These are phyloP conservation scores for Strix uralensis DNA, from an alignment of 2,113 vertebrate species.

Conservation along the genomic window DNA sequence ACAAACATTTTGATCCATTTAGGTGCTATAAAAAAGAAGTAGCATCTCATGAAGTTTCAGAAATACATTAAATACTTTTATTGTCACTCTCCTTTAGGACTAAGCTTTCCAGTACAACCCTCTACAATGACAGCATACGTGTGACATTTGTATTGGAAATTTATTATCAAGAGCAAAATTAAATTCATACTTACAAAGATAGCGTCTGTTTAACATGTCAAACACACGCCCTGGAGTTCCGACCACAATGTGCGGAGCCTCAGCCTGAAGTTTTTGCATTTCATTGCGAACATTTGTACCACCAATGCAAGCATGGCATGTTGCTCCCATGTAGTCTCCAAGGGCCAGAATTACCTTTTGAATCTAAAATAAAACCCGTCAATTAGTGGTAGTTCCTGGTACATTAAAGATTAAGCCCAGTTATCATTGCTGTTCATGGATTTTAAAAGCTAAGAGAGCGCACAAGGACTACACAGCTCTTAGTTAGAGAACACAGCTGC, in stretches of 20 bases:
- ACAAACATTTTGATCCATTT: conserved; percentile 99
- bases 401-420: not conserved
- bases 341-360: conserved; percentile 89
- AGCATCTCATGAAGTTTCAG: not conserved
- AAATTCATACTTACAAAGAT: conserved; percentile 80
- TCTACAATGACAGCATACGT: not conserved
- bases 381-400: not conserved
- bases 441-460: not conserved
- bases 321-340: conserved; percentile 90
- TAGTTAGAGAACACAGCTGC: not conserved
- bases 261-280: conserved; percentile 88
- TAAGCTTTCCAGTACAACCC: not conserved
- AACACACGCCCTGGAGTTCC: conserved; percentile 89
- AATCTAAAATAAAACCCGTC: conserved; percentile 70
- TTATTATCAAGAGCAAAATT: not conserved
- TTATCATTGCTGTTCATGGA: not conserved
- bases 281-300: conserved; percentile 89
- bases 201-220: conserved; percentile 87
- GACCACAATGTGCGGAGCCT: conserved; percentile 88
- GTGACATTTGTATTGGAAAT: rapidly evolving
- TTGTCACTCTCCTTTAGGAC: not conserved
- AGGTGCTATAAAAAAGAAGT: conserved; percentile 73
- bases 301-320: conserved; percentile 88
- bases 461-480: not conserved
- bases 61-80: rapidly evolving